Conservation (phyloP, 2,113 vertebrate species). For the Smithornis capensis region DNA sequence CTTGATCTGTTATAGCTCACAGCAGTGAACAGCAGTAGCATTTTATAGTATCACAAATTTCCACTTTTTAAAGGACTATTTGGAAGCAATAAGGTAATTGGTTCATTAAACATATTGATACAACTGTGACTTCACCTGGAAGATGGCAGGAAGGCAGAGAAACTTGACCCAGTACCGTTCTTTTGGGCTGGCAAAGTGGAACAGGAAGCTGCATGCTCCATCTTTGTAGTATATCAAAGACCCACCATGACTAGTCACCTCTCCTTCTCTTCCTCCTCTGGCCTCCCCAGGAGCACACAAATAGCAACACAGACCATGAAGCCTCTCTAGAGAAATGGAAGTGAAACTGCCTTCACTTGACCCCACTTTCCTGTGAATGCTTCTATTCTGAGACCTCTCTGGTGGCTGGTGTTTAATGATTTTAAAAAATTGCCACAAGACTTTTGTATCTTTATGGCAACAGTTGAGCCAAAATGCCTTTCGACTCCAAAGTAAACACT, state of each 20-base stretch:
- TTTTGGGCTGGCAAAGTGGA: not conserved
- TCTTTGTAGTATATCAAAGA: not conserved
- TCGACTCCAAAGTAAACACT: not conserved
- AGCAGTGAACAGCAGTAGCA: not conserved
- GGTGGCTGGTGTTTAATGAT: not conserved
- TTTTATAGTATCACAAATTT: conserved; percentile 2
- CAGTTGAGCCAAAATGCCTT: not conserved
- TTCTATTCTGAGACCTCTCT: not conserved
- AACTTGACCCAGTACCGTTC: not conserved
- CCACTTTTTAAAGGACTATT: not conserved
- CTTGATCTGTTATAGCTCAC: not conserved
- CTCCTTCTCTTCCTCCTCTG: not conserved
- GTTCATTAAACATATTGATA: not conserved
- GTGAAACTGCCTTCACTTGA: not conserved
- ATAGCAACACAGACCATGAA: not conserved
- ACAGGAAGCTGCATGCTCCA: not conserved
- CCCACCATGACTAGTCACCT: fast-evolving
- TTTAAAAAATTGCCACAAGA: not conserved
- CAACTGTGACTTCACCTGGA: not conserved
- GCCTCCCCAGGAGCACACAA: not conserved
- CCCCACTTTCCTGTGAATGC: not conserved
- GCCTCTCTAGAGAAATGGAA: not conserved
- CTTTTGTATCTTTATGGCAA: not conserved
- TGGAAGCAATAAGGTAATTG: not conserved
- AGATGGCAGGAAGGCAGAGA: not conserved